Percentiles rank a stretch among this genome's conserved stretches.
Conservation (phyloP, 1,140 invertebrate species). For the Frieseomelitta varia region DNA sequence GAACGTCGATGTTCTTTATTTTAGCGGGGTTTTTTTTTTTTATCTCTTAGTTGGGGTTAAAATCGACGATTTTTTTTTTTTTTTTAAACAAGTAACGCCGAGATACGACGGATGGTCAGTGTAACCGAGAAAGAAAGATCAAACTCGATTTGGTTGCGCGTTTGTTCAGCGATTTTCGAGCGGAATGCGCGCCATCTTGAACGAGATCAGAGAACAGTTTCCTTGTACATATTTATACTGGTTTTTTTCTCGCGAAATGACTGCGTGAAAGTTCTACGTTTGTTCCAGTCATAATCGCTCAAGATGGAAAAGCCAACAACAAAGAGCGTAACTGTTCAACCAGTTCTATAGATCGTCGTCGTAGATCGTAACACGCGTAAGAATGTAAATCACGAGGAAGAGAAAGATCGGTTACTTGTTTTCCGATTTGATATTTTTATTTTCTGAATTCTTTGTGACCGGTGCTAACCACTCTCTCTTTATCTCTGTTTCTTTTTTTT, state of each 20-base stretch:
- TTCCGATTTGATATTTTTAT: not conserved
- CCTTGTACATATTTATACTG: not conserved
- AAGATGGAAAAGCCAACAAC: not conserved
- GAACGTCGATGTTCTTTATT: not conserved
- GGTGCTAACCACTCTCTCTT: conserved; percentile 42
- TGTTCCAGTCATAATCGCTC: not conserved
- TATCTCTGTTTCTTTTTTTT: conserved; percentile 1
- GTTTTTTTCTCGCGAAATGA: not conserved
- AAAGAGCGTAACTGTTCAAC: not conserved
- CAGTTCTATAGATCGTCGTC: not conserved
- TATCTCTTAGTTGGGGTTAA: conserved; percentile 1
- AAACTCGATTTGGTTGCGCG: too few relatives aligned
- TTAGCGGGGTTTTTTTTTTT: not conserved
- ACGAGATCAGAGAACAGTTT: not conserved
- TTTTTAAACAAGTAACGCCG: not conserved
- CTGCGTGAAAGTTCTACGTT: not conserved
- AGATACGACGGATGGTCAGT: too few relatives aligned
- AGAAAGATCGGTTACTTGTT: conserved; percentile 4
- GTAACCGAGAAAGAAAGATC: not conserved
- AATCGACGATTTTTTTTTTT: not conserved
- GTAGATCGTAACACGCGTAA: not conserved
- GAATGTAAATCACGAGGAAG: not conserved
- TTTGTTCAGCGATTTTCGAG: not conserved
- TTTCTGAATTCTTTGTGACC: conserved; percentile 5
- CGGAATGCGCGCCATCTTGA: not conserved